phyloP scores from a whole-genome alignment of 2,113 vertebrate genomes.

The Xenopus laevis region DNA sequence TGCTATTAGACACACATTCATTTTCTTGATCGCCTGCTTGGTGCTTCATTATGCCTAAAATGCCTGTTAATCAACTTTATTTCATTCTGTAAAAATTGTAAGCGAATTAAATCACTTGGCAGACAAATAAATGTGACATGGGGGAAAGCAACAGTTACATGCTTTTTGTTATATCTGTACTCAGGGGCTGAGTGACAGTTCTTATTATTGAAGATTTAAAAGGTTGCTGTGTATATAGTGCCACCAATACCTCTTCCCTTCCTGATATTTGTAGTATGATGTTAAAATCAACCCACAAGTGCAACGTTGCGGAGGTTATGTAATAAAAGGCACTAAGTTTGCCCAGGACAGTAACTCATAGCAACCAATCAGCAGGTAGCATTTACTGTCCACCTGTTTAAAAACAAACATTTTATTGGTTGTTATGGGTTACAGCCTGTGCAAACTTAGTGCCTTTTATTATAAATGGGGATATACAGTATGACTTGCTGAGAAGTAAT shows the following conservation, averaged over 20 bases:
- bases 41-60: slow-evolving; percentile 15
- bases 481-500: too few relatives aligned
- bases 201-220: not conserved
- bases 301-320: too few relatives aligned
- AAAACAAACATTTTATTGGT: too few relatives aligned
- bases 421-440: too few relatives aligned
- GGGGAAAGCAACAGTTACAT: not conserved
- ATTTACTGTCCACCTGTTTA: too few relatives aligned
- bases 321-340: too few relatives aligned
- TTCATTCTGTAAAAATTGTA: slow-evolving; percentile 2
- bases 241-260: not conserved
- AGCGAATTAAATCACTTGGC: slow-evolving; percentile 21
- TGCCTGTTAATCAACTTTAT: slow-evolving; percentile 33
- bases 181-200: not conserved
- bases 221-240: not conserved
- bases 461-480: too few relatives aligned
- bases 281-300: too few relatives aligned
- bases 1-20: slow-evolving; percentile 3
- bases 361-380: too few relatives aligned
- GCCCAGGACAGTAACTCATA: too few relatives aligned
- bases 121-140: not conserved
- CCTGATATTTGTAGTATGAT: not conserved
- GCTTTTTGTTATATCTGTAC: not conserved
- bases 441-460: too few relatives aligned
- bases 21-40: slow-evolving; percentile 14